A percentile compares a stretch with the other conserved stretches of the same genome.
These are phyloP conservation scores for Salminus brasiliensis DNA, from an alignment of 2,113 vertebrate genomes.

Conservation along the genomic window DNA sequence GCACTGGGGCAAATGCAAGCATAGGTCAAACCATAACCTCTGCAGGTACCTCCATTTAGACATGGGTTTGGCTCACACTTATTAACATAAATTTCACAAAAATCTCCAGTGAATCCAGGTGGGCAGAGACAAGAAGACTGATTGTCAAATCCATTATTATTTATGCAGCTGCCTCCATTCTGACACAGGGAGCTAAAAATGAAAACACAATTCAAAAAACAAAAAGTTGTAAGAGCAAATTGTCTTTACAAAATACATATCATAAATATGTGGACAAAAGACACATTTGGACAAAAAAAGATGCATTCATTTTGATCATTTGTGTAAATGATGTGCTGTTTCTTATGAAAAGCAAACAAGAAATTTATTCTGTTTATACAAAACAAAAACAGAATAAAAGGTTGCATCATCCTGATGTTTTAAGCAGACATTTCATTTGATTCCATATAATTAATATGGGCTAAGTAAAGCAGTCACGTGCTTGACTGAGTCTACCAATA, in stretches of 20 bases:
- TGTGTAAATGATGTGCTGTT: too few relatives aligned
- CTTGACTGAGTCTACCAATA: background rate
- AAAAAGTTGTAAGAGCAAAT: background rate
- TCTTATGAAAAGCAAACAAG: too few relatives aligned
- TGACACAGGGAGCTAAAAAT: constrained; percentile 87
- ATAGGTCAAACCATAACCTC: constrained; percentile 78
- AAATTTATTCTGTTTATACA: too few relatives aligned
- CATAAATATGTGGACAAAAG: background rate
- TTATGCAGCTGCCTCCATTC: constrained; percentile 87
- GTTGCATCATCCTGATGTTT: background rate
- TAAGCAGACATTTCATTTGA: background rate
- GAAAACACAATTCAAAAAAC: constrained; percentile 36
- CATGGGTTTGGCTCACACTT: constrained; percentile 87
- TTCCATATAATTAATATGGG: background rate
- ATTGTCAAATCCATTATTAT: constrained; percentile 74
- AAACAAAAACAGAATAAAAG: background rate
- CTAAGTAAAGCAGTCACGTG: background rate
- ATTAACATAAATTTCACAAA: constrained; percentile 84
- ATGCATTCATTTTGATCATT: too few relatives aligned
- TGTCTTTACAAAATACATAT: background rate
- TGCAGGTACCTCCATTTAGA: constrained; percentile 85
- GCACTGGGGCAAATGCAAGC: constrained; percentile 82
- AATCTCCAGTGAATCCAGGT: constrained; percentile 84
- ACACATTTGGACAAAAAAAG: too few relatives aligned
- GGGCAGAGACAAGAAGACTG: constrained; percentile 84